Evolutionary conservation across 1,140 invertebrate genomes (phyloP).

Genomic region (Brachionus calyciflorus): DNA sequence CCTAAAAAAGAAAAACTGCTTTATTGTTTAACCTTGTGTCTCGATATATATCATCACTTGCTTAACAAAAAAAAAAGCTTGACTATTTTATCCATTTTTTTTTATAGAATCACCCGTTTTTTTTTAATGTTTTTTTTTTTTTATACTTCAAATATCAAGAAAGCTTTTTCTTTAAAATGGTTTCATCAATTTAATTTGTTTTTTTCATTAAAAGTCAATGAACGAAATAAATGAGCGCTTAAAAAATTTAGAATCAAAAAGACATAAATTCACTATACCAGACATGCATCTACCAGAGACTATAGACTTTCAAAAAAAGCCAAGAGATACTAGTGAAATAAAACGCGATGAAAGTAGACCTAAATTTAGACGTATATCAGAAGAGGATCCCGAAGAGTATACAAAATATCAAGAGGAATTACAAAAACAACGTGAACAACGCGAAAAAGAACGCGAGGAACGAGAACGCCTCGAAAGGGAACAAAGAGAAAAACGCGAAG

Average conservation of each 20-base stretch:
- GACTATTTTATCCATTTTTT: too few relatives aligned
- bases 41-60: too few relatives aligned
- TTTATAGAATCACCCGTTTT: too few relatives aligned
- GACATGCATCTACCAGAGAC: background rate
- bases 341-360: background rate
- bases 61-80: too few relatives aligned
- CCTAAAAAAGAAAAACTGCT: background rate
- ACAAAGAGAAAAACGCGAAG: background rate
- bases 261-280: slow-evolving; percentile 33
- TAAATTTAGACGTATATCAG: slow-evolving; percentile 8
- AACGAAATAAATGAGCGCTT: slow-evolving; percentile 27
- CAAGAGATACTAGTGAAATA: background rate
- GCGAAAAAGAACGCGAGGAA: background rate
- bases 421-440: slow-evolving; percentile 5
- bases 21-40: background rate
- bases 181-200: background rate
- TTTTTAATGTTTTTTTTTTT: too few relatives aligned
- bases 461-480: background rate
- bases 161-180: too few relatives aligned
- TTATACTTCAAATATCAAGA: too few relatives aligned
- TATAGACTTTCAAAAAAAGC: background rate
- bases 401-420: slow-evolving; percentile 18
- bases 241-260: background rate
- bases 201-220: slow-evolving; percentile 44
- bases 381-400: slow-evolving; percentile 17